phyloP scores from a whole-genome alignment of 1,140 invertebrate genomes.

The Stratiolaelaps scimitus region DNA sequence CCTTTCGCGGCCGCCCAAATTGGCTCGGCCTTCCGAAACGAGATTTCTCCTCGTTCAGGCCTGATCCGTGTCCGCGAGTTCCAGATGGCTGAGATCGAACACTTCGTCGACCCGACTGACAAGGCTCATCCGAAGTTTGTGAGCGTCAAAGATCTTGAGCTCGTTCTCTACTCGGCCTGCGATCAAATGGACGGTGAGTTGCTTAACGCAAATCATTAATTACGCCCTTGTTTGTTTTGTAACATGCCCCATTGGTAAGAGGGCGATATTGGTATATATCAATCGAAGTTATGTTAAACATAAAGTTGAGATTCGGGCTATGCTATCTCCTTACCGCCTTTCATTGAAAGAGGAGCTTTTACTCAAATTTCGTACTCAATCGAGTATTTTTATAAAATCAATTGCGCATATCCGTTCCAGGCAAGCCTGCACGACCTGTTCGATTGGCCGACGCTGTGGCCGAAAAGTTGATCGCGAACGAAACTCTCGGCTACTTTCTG shows the following conservation, averaged over 20 bases:
- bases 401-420: slow-evolving; percentile 39
- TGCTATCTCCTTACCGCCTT: slow-evolving; percentile 40
- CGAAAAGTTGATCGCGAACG: slow-evolving; percentile 74
- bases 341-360: neutral
- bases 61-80: slow-evolving; percentile 90
- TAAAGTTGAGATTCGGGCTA: slow-evolving; percentile 42
- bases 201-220: slow-evolving; percentile 30
- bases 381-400: slow-evolving; percentile 2
- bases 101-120: slow-evolving; percentile 85
- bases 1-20: slow-evolving; percentile 98
- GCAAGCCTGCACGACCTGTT: slow-evolving; percentile 56
- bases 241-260: no score
- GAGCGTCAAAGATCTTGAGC: slow-evolving; percentile 54
- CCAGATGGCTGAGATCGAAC: slow-evolving; percentile 99
- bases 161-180: slow-evolving; percentile 81
- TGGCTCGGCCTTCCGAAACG: slow-evolving; percentile 94
- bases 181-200: slow-evolving; percentile 69
- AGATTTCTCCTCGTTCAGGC: slow-evolving; percentile 95
- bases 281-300: no score
- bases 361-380: neutral
- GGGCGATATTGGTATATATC: no score
- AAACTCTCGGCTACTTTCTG: slow-evolving; percentile 96
- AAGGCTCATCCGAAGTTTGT: slow-evolving; percentile 87
- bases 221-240: no score
- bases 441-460: slow-evolving; percentile 65